A percentile compares a stretch with the other conserved stretches of the same genome.
Evolutionary conservation across 2,113 vertebrate genomes (phyloP).

Genomic region (Prietella phreatophila): DNA sequence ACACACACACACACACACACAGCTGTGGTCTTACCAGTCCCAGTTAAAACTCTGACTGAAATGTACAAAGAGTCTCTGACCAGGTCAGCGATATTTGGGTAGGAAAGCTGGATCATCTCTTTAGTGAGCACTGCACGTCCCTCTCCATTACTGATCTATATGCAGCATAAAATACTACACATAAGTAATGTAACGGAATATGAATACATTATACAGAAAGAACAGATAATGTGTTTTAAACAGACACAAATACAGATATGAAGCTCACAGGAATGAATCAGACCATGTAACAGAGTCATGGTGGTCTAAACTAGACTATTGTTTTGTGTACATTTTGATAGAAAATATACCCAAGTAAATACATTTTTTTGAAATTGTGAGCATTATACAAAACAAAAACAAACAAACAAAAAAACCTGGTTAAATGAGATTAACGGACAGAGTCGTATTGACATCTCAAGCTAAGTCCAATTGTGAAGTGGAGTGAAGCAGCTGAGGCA

Average conservation of each 20-base stretch:
- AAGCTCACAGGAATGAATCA: too few species aligned
- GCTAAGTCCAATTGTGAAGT: neutral
- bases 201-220: too few species aligned
- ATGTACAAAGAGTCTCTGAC: constrained; percentile 52
- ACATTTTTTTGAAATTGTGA: too few species aligned
- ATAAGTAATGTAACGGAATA: neutral
- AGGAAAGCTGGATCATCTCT: constrained; percentile 11
- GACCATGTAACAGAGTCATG: too few species aligned
- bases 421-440: neutral
- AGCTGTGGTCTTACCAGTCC: constrained; percentile 66
- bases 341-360: too few species aligned
- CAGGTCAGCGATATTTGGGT: constrained; percentile 27
- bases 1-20: too few species aligned
- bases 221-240: constrained; percentile 51
- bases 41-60: constrained; percentile 64
- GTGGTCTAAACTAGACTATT: too few species aligned
- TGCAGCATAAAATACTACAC: neutral
- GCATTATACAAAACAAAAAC: neutral
- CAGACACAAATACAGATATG: constrained; percentile 59
- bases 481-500: too few species aligned
- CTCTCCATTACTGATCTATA: constrained; percentile 41
- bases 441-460: neutral
- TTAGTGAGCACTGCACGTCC: constrained; percentile 4
- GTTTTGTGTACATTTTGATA: too few species aligned
- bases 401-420: neutral